Percentiles rank a stretch among this genome's conserved stretches.
Conservation (phyloP, 2,888 invertebrate species). For the Macropis europaea region DNA sequence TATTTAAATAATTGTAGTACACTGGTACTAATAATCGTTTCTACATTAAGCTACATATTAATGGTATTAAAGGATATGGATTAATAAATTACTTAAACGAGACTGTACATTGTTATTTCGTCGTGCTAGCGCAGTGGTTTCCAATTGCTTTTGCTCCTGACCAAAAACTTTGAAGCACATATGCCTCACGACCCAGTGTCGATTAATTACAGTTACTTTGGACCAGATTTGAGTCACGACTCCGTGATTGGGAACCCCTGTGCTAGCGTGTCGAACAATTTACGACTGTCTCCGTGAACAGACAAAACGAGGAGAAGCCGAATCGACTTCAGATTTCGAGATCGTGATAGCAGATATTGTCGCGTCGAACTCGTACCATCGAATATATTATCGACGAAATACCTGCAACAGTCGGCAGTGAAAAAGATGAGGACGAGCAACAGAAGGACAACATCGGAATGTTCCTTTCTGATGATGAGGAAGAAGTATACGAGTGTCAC, state of each 20-base stretch:
- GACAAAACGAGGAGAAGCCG: not conserved
- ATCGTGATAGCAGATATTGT: constrained; percentile 15
- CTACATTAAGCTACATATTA: constrained; percentile 34
- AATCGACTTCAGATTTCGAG: constrained; percentile 12
- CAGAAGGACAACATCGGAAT: too few relatives aligned
- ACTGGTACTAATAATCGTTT: constrained; percentile 54
- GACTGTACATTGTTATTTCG: constrained; percentile 46
- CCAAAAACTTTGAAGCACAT: too few relatives aligned
- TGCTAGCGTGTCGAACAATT: constrained; percentile 1
- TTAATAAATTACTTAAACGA: constrained; percentile 53
- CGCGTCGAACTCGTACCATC: constrained; percentile 4
- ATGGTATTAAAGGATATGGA: constrained; percentile 34
- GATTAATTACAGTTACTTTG: too few relatives aligned
- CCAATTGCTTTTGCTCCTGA: too few relatives aligned
- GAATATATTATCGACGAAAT: too few relatives aligned
- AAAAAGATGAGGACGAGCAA: too few relatives aligned
- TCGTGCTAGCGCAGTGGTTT: not conserved
- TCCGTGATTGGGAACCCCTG: too few relatives aligned
- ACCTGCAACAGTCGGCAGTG: too few relatives aligned
- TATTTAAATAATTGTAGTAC: constrained; percentile 63
- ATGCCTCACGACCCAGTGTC: too few relatives aligned
- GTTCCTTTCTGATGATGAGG: too few relatives aligned
- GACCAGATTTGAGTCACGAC: too few relatives aligned
- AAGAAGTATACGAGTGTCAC: too few relatives aligned
- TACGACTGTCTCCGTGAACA: not conserved